A percentile compares a stretch with the other conserved stretches of the same genome.
Conservation (phyloP, 23 tunicate genomes). For the Trididemnum clinides region DNA sequence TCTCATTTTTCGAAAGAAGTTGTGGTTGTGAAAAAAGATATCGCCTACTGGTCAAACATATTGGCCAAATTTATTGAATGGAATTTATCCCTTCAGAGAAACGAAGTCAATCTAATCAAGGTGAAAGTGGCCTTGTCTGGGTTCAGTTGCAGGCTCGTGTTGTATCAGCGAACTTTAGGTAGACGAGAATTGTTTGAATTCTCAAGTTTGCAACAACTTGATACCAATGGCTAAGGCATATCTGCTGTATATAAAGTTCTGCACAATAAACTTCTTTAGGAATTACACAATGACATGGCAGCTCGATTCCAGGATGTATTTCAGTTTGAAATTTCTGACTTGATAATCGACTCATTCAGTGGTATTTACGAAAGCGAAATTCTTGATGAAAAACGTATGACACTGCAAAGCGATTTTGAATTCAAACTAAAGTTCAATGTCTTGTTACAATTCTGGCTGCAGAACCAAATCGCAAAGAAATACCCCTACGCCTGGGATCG, state of each 20-base stretch:
- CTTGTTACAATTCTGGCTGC: too few relatives aligned
- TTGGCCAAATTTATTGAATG: slow-evolving; percentile 56
- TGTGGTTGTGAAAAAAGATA: slow-evolving; percentile 24
- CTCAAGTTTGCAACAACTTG: too few relatives aligned
- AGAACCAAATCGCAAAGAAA: not conserved
- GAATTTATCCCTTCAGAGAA: slow-evolving; percentile 59
- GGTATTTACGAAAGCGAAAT: too few relatives aligned
- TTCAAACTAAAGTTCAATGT: too few relatives aligned
- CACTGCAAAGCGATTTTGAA: too few relatives aligned
- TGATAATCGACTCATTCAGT: too few relatives aligned
- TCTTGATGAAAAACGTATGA: too few relatives aligned
- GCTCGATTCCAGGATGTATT: slow-evolving; percentile 12
- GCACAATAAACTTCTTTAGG: slow-evolving; percentile 27
- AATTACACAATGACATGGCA: slow-evolving; percentile 28
- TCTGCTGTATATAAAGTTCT: too few relatives aligned
- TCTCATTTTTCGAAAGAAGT: slow-evolving; percentile 39
- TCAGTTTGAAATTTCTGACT: slow-evolving; percentile 11
- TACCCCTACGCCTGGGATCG: slow-evolving; percentile 15
- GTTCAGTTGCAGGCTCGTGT: too few relatives aligned
- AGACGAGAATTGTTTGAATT: too few relatives aligned
- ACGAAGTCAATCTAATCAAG: slow-evolving; percentile 52
- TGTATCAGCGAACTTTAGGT: too few relatives aligned
- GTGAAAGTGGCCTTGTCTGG: slow-evolving; percentile 56
- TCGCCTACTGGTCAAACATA: slow-evolving; percentile 63
- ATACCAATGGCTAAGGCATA: too few relatives aligned